Percentiles rank a stretch among this genome's conserved stretches.
Evolutionary conservation across 2,797 vertebrate genomes (phyloP).

Genomic region (Pangasius macronema): DNA sequence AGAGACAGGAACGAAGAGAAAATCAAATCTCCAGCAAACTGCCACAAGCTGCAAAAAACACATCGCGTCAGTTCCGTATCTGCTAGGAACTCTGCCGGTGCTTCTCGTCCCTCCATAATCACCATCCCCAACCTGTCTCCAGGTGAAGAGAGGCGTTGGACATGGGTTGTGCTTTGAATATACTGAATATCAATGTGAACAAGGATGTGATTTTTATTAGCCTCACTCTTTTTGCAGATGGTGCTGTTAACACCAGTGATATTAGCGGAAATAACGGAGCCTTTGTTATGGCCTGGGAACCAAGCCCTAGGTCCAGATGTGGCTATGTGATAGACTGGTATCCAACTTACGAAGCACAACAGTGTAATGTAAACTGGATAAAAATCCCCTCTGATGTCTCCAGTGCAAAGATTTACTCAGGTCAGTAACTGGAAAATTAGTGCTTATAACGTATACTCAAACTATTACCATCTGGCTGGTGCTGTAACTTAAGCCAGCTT

Average conservation of each 20-base stretch:
- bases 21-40: neutral
- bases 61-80: slow-evolving; percentile 58
- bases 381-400: slow-evolving; percentile 59
- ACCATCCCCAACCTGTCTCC: slow-evolving; percentile 27
- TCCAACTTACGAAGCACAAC: neutral
- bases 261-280: slow-evolving; percentile 41
- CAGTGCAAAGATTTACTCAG: slow-evolving; percentile 50
- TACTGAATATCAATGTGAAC: neutral
- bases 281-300: slow-evolving; percentile 63
- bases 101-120: slow-evolving; percentile 64
- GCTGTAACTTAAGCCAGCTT: neutral
- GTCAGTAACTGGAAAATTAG: slow-evolving; percentile 51
- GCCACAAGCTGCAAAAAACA: slow-evolving; percentile 24
- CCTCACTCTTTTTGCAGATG: slow-evolving; percentile 47
- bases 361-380: slow-evolving; percentile 61
- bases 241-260: neutral
- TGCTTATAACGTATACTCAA: neutral
- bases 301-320: slow-evolving; percentile 57
- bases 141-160: slow-evolving; percentile 55
- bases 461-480: neutral
- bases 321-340: slow-evolving; percentile 77
- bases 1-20: neutral
- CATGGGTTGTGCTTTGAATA: neutral
- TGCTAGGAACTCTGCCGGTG: slow-evolving; percentile 63
- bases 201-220: neutral